Evolutionary conservation across 1,140 invertebrate genomes (phyloP), one percentile per base, ranked within the genome.

Genomic region (Eurosta solidaginis): DNA sequence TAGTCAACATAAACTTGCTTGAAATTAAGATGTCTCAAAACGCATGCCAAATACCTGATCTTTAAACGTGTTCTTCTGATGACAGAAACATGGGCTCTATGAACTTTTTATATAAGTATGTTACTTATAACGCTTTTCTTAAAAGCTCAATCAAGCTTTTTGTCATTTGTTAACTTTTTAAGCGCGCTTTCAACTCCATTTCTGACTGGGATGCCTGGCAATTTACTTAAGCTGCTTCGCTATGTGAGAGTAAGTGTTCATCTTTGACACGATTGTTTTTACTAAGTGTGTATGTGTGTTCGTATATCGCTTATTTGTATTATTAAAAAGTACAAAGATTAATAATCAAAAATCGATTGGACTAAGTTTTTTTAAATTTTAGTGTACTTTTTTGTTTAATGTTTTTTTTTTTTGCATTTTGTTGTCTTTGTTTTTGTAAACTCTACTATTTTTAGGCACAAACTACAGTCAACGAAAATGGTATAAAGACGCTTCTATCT

Each of bases 391-490:
- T 0, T n/a, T 52, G 49, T 33, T 29, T 33, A 17, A 17, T 40
- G 59, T 68, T 33, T 6, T 25, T 22, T 40, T 4, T 68, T 36
- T 17, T 42, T 40, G 29, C 17, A n/a, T 36, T 12, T 59, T n/a
- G 49, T 17, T 42, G 4, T 63, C 6, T 74, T 49, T n/a, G 10
- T 78, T 6, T 44, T 75, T 52, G 42, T 74, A 2, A 3, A 40
- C 49, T 42, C n/a, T 44, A 74, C 36, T 74, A 74, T 75, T 78
- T 47, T 85, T 81, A 85, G 85, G 85, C 85, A 86, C 85, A 86
- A 86, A 86, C 85, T 86, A 86, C 85, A 86, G 85, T 86, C 85
- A 83, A 83, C 85, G 85, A 86, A 85, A 85, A 84, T 83, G 85
- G 83, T 86, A 86, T 86, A 86, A 86, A 86, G 85, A 84, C 83